phyloP scores from a whole-genome alignment of 2,113 vertebrate genomes.

The Trachemys scripta region DNA sequence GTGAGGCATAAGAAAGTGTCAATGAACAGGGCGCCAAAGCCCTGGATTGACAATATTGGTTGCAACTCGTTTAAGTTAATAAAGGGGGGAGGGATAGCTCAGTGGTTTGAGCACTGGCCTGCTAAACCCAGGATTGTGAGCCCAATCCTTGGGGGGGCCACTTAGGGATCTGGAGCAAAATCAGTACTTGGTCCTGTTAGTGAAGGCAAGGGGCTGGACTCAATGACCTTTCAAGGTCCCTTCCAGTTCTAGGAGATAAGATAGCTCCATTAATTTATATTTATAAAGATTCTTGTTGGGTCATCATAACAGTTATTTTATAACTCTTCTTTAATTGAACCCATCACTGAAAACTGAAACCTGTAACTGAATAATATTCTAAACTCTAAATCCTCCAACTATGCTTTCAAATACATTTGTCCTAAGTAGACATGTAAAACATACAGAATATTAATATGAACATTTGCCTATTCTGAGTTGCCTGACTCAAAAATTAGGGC shows the following conservation, averaged over 20 bases:
- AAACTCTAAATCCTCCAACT: not conserved
- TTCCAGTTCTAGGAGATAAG: no score
- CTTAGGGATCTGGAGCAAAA: no score
- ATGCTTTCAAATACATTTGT: not conserved
- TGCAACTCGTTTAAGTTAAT: slow-evolving; percentile 53
- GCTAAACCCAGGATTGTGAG: no score
- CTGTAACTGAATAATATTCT: not conserved
- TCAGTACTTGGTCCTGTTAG: no score
- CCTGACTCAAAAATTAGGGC: not conserved
- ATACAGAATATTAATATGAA: slow-evolving; percentile 9
- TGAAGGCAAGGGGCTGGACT: no score
- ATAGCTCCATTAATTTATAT: no score
- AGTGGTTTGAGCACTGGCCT: no score
- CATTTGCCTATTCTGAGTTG: not conserved
- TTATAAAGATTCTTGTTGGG: not conserved
- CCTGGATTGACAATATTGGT: slow-evolving; percentile 46
- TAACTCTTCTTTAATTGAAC: slow-evolving; percentile 25
- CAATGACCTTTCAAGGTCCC: no score
- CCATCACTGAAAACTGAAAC: slow-evolving; percentile 26
- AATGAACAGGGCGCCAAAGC: slow-evolving; percentile 13
- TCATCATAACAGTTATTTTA: not conserved
- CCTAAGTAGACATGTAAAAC: not conserved
- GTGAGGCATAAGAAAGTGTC: not conserved
- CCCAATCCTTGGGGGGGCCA: no score
- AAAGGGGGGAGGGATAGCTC: not conserved